These are phyloP conservation scores for Aricia artaxerxes DNA, from an alignment of 2,888 invertebrate species.

Conservation along the genomic window DNA sequence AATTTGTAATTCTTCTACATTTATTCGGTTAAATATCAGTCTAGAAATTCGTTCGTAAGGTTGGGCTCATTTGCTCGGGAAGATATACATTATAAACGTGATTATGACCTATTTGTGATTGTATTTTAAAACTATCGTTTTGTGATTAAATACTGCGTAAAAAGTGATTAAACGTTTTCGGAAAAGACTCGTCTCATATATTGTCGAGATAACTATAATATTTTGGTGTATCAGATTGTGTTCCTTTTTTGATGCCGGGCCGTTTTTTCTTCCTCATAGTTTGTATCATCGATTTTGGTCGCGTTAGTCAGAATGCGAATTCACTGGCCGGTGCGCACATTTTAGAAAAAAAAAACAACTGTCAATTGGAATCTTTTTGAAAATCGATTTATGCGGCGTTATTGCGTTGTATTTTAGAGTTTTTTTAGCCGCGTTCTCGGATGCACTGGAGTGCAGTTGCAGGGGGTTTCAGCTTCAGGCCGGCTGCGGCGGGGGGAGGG, in stretches of 20 bases:
- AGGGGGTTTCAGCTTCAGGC: slow-evolving; percentile 57
- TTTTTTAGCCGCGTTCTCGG: slow-evolving; percentile 60
- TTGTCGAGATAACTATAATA: slow-evolving; percentile 64
- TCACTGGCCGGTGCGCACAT: slow-evolving; percentile 43
- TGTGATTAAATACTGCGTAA: slow-evolving; percentile 67
- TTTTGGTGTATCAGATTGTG: slow-evolving; percentile 44
- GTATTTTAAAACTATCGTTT: slow-evolving; percentile 56
- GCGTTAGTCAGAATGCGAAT: slow-evolving; percentile 36
- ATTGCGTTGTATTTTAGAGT: slow-evolving; percentile 53
- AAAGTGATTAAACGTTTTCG: slow-evolving; percentile 56
- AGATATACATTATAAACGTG: slow-evolving; percentile 51
- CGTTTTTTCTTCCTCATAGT: slow-evolving; percentile 79
- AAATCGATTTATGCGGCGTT: slow-evolving; percentile 42
- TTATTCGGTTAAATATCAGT: slow-evolving; percentile 77
- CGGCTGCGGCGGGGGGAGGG: slow-evolving; percentile 42
- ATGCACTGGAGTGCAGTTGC: slow-evolving; percentile 79
- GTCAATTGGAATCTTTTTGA: slow-evolving; percentile 35
- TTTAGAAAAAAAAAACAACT: slow-evolving; percentile 38
- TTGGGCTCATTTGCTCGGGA: slow-evolving; percentile 72
- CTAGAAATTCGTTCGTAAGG: slow-evolving; percentile 78
- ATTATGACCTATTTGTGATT: slow-evolving; percentile 57
- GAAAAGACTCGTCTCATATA: slow-evolving; percentile 54
- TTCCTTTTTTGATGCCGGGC: slow-evolving; percentile 49
- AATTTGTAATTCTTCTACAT: slow-evolving; percentile 57
- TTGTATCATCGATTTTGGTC: slow-evolving; percentile 49